These are phyloP conservation scores for Micropoecilia bifurca DNA, from an alignment of 2,797 vertebrate genomes.

Conservation along the genomic window DNA sequence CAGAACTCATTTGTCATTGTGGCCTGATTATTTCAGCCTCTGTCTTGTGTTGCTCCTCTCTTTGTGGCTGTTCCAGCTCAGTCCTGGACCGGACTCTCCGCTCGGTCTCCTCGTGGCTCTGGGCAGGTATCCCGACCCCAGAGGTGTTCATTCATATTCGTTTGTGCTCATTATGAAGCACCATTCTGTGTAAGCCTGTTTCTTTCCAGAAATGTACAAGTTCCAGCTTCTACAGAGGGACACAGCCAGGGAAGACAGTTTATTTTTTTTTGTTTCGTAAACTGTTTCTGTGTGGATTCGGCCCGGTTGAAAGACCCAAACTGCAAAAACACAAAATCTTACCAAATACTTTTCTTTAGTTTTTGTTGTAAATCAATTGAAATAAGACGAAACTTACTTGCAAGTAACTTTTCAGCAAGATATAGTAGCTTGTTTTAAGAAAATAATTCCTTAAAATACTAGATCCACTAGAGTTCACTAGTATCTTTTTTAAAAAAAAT, in stretches of 20 bases:
- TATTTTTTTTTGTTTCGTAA: neutral
- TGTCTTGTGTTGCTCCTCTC: slow-evolving; percentile 62
- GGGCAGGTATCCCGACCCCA: slow-evolving; percentile 21
- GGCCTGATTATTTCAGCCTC: slow-evolving; percentile 85
- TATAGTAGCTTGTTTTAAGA: too few relatives aligned
- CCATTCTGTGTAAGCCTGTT: slow-evolving; percentile 12
- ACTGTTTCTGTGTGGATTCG: neutral
- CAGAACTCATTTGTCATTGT: slow-evolving; percentile 81
- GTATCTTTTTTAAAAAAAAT: too few relatives aligned
- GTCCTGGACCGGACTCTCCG: slow-evolving; percentile 38
- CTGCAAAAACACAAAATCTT: too few relatives aligned
- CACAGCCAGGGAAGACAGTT: neutral
- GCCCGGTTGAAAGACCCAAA: neutral
- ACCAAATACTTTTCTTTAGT: too few relatives aligned
- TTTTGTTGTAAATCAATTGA: too few relatives aligned
- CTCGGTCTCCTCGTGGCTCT: slow-evolving; percentile 36
- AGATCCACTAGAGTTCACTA: too few relatives aligned
- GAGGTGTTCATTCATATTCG: slow-evolving; percentile 34
- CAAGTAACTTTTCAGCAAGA: too few relatives aligned
- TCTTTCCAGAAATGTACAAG: neutral
- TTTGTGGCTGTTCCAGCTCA: slow-evolving; percentile 39
- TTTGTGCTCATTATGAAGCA: slow-evolving; percentile 24
- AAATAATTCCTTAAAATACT: too few relatives aligned
- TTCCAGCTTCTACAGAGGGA: neutral
- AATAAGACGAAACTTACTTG: too few relatives aligned